Percentiles rank a stretch among this genome's conserved stretches.
phyloP scores from a whole-genome alignment of 2,797 vertebrate species.

The Darevskia nairensis region DNA sequence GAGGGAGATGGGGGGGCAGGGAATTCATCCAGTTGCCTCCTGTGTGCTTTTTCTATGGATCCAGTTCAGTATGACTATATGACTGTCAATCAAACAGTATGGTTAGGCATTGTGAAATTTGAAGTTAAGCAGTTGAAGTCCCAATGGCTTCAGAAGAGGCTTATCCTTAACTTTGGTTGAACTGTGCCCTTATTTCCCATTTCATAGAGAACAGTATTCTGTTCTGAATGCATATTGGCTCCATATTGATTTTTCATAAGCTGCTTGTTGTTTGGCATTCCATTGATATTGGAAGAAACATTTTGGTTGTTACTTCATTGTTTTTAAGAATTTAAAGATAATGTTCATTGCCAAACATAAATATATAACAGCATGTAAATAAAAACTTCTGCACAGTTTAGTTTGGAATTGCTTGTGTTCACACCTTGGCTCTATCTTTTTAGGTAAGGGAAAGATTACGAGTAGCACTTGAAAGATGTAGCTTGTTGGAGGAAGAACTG shows the following conservation, averaged over 20 bases:
- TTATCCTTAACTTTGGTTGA: background rate
- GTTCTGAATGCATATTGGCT: background rate
- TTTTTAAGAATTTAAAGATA: background rate
- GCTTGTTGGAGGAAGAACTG: conserved; percentile 93
- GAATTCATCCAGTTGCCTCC: too few relatives aligned
- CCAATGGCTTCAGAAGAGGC: background rate
- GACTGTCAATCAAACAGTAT: too few relatives aligned
- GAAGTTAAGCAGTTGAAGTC: background rate
- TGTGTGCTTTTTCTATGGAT: too few relatives aligned
- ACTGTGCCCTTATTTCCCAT: background rate
- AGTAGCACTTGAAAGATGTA: conserved; percentile 95
- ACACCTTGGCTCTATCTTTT: conserved; percentile 12
- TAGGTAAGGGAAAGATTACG: conserved; percentile 94
- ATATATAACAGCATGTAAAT: background rate
- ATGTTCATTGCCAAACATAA: background rate
- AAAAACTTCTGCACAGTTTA: background rate
- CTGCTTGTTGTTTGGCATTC: background rate
- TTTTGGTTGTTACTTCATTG: background rate
- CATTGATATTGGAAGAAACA: background rate
- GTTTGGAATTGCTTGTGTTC: background rate
- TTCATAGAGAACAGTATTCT: background rate
- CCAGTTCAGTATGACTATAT: too few relatives aligned
- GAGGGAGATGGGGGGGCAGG: too few relatives aligned
- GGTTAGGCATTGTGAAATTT: too few relatives aligned
- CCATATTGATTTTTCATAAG: background rate